phyloP scores from a whole-genome alignment of 2,797 vertebrate genomes.

The Coranthus polyacanthus region DNA sequence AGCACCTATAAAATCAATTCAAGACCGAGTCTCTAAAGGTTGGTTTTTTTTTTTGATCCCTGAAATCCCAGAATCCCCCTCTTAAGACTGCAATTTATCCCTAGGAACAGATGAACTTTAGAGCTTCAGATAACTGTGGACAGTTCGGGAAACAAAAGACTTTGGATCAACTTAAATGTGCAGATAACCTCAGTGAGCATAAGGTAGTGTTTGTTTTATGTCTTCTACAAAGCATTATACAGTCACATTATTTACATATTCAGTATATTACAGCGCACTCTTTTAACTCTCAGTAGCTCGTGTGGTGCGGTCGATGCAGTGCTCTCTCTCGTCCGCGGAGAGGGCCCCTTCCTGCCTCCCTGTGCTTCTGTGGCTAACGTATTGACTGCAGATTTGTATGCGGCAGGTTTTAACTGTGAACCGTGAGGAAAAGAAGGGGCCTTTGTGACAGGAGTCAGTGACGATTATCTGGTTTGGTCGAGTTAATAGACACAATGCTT shows the following conservation, averaged over 20 bases:
- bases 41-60: conserved; percentile 29
- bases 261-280: conserved; percentile 85
- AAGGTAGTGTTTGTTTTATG: conserved; percentile 74
- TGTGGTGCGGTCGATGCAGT: conserved; percentile 77
- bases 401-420: conserved; percentile 55
- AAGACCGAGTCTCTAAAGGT: conserved; percentile 49
- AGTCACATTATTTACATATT: conserved; percentile 87
- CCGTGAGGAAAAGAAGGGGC: conserved; percentile 48
- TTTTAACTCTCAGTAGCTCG: conserved; percentile 85
- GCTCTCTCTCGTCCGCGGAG: conserved; percentile 61
- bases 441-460: conserved; percentile 28
- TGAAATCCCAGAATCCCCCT: conserved; percentile 28
- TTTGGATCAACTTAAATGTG: conserved; percentile 62
- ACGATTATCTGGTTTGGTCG: conserved; percentile 6
- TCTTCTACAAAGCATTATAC: conserved; percentile 84
- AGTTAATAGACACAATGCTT: background rate
- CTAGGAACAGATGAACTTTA: conserved; percentile 29
- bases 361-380: conserved; percentile 72
- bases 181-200: conserved; percentile 56
- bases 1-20: conserved; percentile 73
- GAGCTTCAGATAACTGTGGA: conserved; percentile 26
- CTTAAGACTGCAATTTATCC: conserved; percentile 7
- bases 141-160: conserved; percentile 17
- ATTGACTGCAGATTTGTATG: conserved; percentile 31
- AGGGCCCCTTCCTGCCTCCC: conserved; percentile 61